Evolutionary conservation across 2,888 invertebrate species (phyloP).

Genomic region (Hyposoter dolosus): DNA sequence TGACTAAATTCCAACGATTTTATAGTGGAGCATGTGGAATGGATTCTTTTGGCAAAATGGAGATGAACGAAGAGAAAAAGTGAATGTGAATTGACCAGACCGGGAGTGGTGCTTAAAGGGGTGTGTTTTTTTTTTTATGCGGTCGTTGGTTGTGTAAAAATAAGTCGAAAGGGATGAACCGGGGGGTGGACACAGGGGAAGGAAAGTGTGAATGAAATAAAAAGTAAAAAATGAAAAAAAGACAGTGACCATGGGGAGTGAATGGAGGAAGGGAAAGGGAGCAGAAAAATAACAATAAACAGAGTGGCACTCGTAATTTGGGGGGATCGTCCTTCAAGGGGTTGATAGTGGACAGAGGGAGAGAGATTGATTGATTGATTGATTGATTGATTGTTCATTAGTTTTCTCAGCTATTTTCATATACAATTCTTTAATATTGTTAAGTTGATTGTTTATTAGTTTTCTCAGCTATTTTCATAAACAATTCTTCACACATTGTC

Average conservation of each 20-base stretch:
- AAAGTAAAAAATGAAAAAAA: constrained; percentile 43
- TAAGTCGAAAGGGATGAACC: constrained; percentile 31
- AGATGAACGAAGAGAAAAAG: constrained; percentile 20
- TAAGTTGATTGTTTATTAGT: too few relatives aligned
- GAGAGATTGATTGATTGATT: neutral
- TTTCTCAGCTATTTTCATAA: too few relatives aligned
- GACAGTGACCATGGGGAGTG: constrained; percentile 1
- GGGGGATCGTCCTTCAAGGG: constrained; percentile 76
- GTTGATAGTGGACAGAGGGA: constrained; percentile 70
- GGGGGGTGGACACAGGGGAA: constrained; percentile 10
- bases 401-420: too few relatives aligned
- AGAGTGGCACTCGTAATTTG: constrained; percentile 79
- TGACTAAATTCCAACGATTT: neutral
- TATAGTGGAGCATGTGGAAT: neutral
- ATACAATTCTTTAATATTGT: too few relatives aligned
- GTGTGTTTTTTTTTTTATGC: constrained; percentile 31
- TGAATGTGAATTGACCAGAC: constrained; percentile 20
- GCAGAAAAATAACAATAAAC: constrained; percentile 79
- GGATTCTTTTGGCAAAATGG: constrained; percentile 1
- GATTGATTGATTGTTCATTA: too few relatives aligned
- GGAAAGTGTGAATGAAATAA: constrained; percentile 1
- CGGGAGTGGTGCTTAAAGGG: constrained; percentile 28
- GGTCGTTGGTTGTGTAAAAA: constrained; percentile 44
- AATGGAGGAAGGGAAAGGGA: constrained; percentile 8
- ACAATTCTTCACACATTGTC: too few relatives aligned